Evolutionary conservation across 35 echinoderm and acorn worm species (phyloP), one percentile per base, ranked within the genome.

Genomic region (Ptychodera flava): DNA sequence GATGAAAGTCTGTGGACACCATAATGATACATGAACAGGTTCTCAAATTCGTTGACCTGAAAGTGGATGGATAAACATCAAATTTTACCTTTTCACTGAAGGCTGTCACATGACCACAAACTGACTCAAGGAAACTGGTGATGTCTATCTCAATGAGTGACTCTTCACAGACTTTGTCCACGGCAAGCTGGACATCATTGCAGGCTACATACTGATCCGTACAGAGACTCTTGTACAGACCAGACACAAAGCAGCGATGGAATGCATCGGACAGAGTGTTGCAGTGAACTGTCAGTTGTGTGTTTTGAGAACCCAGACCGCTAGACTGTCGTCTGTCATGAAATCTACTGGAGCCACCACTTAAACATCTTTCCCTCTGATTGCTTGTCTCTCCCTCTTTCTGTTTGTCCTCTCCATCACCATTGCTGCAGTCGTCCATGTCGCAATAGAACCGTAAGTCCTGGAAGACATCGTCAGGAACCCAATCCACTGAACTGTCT

Each of bases 71-170:
- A n/a, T n/a, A n/a, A n/a, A n/a, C n/a, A n/a, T n/a, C n/a, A n/a
- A n/a, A 31, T 36, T 83, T 88, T 90, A 97, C 94, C 36, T 88
- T 84, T 36, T 90, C 91, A 45, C 81, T 89, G 29, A 88, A 86
- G 12, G 89, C 86, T 28, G 85, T 86, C 80, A 94, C 85, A 88
- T 99, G 96, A 35, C 93, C 96, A 85, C 96, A 99, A 15, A 91
- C 91, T 33, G 93, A 90, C 33, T 94, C 85, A 0, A 99, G 78
- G 36, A 92, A 99, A 28, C 92, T 88, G 34, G 96, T 94, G 36
- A 99, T 92, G 84, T 99, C 96, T 38, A 94, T 92, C 33, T 99
- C 93, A 90, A 90, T 52, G 36, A 90, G 88, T 36, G 96, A 90
- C 33, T 99, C 96, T 1, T 52, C 82, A 80, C 96, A 99, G 36